phyloP scores from a whole-genome alignment of 2,888 invertebrate genomes.

The Stenoptilia bipunctidactyla region DNA sequence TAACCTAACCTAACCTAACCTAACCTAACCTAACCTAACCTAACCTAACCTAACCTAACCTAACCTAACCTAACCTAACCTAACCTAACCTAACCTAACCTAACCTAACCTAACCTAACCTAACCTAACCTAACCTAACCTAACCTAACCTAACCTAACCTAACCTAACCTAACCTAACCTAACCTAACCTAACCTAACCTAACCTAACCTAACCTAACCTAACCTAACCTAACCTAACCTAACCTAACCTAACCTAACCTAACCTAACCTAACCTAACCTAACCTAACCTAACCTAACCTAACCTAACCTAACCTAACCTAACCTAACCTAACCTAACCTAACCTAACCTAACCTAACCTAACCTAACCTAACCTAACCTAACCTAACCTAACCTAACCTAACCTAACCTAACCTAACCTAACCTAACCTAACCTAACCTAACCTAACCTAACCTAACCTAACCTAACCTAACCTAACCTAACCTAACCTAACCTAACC shows the following conservation, averaged over 20 bases:
- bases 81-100: conserved; percentile 12
- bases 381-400: conserved; percentile 10
- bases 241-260: conserved; percentile 10
- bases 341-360: conserved; percentile 8
- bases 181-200: conserved; percentile 13
- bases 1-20: conserved; percentile 14
- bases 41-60: conserved; percentile 4
- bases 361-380: conserved; percentile 9
- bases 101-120: conserved; percentile 14
- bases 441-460: conserved; percentile 14
- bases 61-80: conserved; percentile 13
- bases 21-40: conserved; percentile 16
- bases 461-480: conserved; percentile 11
- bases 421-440: conserved; percentile 10
- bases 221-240: conserved; percentile 16
- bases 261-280: conserved; percentile 14
- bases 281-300: conserved; percentile 14
- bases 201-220: conserved; percentile 18
- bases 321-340: conserved; percentile 12
- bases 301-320: conserved; percentile 14
- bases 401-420: conserved; percentile 11
- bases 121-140: conserved; percentile 16
- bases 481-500: conserved; percentile 6
- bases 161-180: conserved; percentile 12
- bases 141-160: conserved; percentile 11